Conservation (phyloP, 2,797 vertebrate species). For the Tinamus major region DNA sequence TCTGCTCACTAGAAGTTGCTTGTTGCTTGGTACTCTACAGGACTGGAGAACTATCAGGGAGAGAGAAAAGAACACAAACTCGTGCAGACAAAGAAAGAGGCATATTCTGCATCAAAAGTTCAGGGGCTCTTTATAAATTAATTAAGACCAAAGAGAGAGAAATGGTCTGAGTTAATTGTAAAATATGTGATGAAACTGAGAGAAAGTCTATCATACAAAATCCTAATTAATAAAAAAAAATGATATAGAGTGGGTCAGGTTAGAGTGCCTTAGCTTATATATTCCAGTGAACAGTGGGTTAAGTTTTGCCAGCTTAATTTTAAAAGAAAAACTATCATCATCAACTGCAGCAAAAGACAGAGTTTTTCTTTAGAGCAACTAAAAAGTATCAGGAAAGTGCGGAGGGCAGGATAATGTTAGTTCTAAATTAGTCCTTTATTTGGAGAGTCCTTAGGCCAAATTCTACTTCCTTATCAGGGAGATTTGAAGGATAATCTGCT, state of each 20-base stretch:
- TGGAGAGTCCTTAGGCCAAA: neutral
- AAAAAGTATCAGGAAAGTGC: neutral
- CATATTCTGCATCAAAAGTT: neutral
- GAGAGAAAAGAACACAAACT: neutral
- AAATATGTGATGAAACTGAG: neutral
- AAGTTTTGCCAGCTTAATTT: neutral
- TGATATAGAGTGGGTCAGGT: neutral
- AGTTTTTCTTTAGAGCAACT: neutral
- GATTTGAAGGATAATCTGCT: neutral
- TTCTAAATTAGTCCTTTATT: neutral
- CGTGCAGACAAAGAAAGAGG: neutral
- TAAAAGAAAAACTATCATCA: neutral
- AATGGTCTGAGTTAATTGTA: neutral
- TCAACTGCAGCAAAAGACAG: neutral
- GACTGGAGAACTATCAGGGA: neutral
- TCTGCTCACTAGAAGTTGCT: neutral
- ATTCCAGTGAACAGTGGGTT: accelerated
- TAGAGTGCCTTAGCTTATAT: neutral
- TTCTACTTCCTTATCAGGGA: neutral
- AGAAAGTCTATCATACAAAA: neutral
- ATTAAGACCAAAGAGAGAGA: neutral
- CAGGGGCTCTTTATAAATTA: neutral
- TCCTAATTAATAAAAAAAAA: neutral
- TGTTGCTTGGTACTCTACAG: neutral
- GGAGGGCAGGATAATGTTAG: neutral